Evolutionary conservation across 2,797 vertebrate species (phyloP), one percentile per base, ranked within the genome.

Genomic region (Macropodus opercularis): DNA sequence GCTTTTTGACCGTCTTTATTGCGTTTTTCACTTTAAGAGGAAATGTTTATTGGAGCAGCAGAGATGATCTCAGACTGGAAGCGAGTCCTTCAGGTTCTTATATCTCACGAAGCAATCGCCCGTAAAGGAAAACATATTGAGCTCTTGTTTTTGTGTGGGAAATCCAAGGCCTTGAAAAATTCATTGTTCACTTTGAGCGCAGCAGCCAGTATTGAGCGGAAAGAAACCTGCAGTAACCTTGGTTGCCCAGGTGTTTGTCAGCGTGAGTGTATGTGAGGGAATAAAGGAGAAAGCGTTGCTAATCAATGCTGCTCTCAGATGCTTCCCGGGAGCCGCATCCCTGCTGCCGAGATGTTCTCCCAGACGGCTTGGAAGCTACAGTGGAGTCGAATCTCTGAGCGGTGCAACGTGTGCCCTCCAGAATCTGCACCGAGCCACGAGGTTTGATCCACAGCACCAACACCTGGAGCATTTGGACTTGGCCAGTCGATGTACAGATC

Each of bases 211-310:
- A 57, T 70, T 59, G 46, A 67, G 55, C 22, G 0, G 9, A 70
- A 67, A 56, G 12, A 49, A 74, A 35, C 21, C 49, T 22, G 71
- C 59, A 75, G 43, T 65, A 67, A 80, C 75, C 58, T 75, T 74
- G 73, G 23, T 59, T 50, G 18, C 12, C 4, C 55, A 32, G 36
- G 22, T 22, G 5, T 29, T 15, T 54, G 40, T 9, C 22, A 57
- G 46, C 34, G 35, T 35, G 52, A 40, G 21, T 21, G 41, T 41
- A 21, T 55, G 19, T 36, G 63, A 42, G 31, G 58, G 53, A 69
- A 69, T 48, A 35, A 55, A 73, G 54, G 75, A 53, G 76, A 83
- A 80, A 64, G 83, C 81, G 77, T 61, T 75, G 38, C 59, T 75
- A 69, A 87, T 87, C 74, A 68, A 56, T 77, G 73, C 17, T 63